phyloP scores from a whole-genome alignment of 2,888 invertebrate species.

The Anthrax anthrax region DNA sequence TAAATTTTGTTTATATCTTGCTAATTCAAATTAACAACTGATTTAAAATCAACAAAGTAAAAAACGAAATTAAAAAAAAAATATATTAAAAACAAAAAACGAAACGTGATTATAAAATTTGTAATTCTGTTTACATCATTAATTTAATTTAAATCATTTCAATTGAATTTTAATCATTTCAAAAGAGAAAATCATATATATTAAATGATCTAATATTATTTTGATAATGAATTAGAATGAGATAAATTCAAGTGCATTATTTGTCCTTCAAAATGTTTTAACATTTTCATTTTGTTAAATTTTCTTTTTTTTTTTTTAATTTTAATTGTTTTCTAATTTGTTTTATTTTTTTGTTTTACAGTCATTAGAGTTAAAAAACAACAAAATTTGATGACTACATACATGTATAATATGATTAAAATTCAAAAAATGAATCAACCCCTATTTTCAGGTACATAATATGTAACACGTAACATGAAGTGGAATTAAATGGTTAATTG shows the following conservation, averaged over 20 bases:
- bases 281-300: too few relatives aligned
- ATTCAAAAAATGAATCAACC: too few relatives aligned
- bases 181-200: not conserved
- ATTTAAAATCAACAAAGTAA: not conserved
- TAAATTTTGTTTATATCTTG: not conserved
- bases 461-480: too few relatives aligned
- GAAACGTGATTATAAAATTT: not conserved
- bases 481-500: too few relatives aligned
- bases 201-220: not conserved
- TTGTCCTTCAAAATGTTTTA: not conserved
- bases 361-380: too few relatives aligned
- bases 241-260: not conserved
- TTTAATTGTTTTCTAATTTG: too few relatives aligned
- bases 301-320: too few relatives aligned
- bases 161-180: not conserved
- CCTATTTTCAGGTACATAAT: too few relatives aligned
- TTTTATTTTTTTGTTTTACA: too few relatives aligned
- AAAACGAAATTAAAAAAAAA: not conserved
- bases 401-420: too few relatives aligned
- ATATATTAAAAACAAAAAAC: not conserved
- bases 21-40: not conserved
- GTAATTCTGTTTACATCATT: not conserved
- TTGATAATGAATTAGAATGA: not conserved
- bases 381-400: too few relatives aligned
- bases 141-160: not conserved